phyloP scores from a whole-genome alignment of 2,113 vertebrate species.

The Numida meleagris region DNA sequence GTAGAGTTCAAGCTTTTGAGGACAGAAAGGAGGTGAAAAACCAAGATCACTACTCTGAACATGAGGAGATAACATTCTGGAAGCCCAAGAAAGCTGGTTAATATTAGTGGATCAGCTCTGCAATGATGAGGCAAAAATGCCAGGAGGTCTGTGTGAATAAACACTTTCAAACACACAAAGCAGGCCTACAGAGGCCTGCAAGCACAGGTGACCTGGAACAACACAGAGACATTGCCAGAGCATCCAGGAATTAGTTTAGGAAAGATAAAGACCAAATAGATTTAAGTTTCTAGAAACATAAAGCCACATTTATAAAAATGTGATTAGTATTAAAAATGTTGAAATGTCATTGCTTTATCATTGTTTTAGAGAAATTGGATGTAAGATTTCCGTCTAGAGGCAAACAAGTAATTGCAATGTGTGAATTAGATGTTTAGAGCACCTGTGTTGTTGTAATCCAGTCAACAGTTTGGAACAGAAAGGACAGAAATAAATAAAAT shows the following conservation, averaged over 20 bases:
- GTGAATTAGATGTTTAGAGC: neutral
- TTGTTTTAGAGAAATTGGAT: neutral
- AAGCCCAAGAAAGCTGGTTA: neutral
- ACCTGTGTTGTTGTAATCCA: neutral
- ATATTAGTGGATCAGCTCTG: neutral
- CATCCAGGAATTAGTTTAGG: neutral
- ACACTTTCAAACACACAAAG: neutral
- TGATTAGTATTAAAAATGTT: too few relatives aligned
- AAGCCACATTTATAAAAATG: rapidly evolving
- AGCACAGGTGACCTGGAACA: neutral
- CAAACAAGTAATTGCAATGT: neutral
- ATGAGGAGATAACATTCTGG: neutral
- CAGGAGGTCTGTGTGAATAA: neutral
- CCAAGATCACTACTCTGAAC: neutral
- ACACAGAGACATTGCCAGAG: neutral
- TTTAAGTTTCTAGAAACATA: neutral
- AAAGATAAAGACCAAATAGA: neutral
- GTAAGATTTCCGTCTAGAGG: neutral
- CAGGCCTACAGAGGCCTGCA: neutral
- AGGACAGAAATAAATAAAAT: neutral
- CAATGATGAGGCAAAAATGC: neutral
- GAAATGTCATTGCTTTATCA: neutral
- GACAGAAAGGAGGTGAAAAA: neutral
- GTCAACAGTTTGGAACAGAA: neutral
- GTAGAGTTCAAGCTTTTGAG: neutral